Conservation (phyloP, 2,797 vertebrate species). For the Cryptoblepharus egeriae region DNA sequence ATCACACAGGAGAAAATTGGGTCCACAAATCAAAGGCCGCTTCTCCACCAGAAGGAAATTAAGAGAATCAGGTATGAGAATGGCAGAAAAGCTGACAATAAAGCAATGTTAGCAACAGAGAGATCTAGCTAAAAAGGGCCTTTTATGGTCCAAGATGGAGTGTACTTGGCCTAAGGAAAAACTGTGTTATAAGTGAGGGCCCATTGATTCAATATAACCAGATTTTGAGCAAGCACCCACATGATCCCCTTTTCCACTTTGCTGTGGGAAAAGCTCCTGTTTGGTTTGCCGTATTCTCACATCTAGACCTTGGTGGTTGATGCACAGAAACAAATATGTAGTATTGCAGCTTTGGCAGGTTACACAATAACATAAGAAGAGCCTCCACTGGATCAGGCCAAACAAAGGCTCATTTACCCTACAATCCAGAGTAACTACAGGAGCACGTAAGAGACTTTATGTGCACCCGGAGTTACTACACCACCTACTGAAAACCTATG, state of each 20-base stretch:
- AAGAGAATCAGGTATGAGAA: slow-evolving; percentile 16
- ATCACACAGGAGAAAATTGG: slow-evolving; percentile 48
- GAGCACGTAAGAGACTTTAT: no score
- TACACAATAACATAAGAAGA: no score
- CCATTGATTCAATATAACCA: neutral
- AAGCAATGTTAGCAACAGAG: neutral
- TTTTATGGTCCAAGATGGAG: neutral
- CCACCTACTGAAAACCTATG: no score
- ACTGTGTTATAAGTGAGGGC: neutral
- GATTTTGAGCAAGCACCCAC: neutral
- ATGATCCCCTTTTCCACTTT: neutral
- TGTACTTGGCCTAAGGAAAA: neutral
- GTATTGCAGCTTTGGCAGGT: neutral
- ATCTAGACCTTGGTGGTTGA: neutral
- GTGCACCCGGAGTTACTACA: no score
- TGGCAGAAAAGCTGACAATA: neutral
- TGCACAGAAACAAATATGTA: neutral
- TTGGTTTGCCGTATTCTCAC: neutral
- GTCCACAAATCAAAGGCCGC: slow-evolving; percentile 57
- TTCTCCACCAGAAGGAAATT: slow-evolving; percentile 3
- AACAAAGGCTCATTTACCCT: no score
- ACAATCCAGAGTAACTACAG: no score
- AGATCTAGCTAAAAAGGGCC: no score
- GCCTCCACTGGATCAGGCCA: no score
- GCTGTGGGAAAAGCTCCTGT: neutral